Conservation (phyloP, 2,113 vertebrate species). For the Rhadina sibilatrix region DNA sequence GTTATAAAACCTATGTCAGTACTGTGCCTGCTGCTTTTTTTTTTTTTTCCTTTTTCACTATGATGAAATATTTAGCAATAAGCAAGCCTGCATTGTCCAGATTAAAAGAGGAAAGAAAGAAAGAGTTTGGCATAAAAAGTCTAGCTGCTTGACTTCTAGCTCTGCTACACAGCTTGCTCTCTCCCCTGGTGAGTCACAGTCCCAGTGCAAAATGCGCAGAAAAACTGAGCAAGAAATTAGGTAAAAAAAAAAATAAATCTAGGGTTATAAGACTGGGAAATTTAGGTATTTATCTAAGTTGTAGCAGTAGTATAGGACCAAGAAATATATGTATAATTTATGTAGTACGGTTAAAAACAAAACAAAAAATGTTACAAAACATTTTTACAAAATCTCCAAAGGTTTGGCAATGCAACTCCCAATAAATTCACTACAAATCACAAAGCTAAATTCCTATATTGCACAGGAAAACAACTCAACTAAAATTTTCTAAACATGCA, state of each 20-base stretch:
- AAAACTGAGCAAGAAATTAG: neutral
- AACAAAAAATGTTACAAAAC: neutral
- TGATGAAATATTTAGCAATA: constrained; percentile 45
- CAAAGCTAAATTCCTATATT: neutral
- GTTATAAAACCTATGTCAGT: neutral
- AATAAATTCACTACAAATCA: neutral
- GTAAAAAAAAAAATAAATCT: neutral
- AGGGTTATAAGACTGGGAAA: neutral
- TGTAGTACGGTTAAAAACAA: neutral
- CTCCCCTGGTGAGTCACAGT: neutral
- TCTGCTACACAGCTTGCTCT: neutral
- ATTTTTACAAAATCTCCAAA: neutral
- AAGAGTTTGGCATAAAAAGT: neutral
- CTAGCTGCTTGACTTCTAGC: neutral
- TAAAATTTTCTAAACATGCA: neutral
- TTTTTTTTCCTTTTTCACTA: neutral
- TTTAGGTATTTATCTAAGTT: neutral
- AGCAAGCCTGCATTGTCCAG: neutral
- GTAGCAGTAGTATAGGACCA: neutral
- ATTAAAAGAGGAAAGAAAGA: neutral
- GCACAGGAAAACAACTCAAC: neutral
- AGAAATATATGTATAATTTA: neutral
- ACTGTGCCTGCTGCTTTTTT: neutral
- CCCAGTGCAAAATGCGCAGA: neutral
- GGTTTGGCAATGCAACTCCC: neutral